Percentiles rank a stretch among this genome's conserved stretches.
Conservation (phyloP, 2,113 vertebrate genomes). For the Anser brachyrhynchus region DNA sequence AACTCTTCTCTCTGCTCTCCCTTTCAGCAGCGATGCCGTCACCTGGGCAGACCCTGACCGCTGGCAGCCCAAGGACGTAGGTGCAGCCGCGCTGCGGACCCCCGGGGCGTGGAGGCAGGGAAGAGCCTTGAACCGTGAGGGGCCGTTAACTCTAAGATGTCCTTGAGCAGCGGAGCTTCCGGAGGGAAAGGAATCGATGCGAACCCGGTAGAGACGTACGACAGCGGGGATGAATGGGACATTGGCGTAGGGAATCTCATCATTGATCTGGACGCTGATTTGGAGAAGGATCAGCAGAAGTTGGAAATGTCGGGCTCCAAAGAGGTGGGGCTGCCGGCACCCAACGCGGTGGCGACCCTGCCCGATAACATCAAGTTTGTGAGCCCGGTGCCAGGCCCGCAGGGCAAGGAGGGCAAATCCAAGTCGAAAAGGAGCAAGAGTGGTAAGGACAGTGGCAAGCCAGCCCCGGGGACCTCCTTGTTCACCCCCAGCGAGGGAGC, state of each 20-base stretch:
- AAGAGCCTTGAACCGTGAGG: constrained; percentile 82
- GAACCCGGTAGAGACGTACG: constrained; percentile 99
- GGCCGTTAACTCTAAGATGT: constrained; percentile 99
- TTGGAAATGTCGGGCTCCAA: constrained; percentile 99
- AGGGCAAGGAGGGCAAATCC: constrained; percentile 98
- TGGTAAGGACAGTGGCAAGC: constrained; percentile 95
- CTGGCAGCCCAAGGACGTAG: constrained; percentile 86
- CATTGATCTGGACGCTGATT: constrained; percentile 98
- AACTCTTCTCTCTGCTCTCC: constrained; percentile 74
- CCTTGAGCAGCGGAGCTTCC: constrained; percentile 99
- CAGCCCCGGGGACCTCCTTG: constrained; percentile 82
- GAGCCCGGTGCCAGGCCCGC: constrained; percentile 93
- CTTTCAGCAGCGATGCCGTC: constrained; percentile 89
- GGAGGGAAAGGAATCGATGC: constrained; percentile 99
- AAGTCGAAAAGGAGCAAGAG: constrained; percentile 99
- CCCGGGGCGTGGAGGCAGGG: constrained; percentile 75
- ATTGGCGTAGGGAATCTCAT: constrained; percentile 99
- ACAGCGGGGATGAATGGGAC: constrained; percentile 99
- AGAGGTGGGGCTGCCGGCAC: constrained; percentile 91
- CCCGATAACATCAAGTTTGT: constrained; percentile 99
- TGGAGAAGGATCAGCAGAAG: constrained; percentile 99
- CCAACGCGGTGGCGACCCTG: constrained; percentile 93
- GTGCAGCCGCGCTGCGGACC: constrained; percentile 76
- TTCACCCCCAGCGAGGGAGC: constrained; percentile 83
- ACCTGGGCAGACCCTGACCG: constrained; percentile 82